A percentile compares a stretch with the other conserved stretches of the same genome.
Evolutionary conservation across 1,140 invertebrate species (phyloP).

Genomic region (Trypoxylus dichotomus): DNA sequence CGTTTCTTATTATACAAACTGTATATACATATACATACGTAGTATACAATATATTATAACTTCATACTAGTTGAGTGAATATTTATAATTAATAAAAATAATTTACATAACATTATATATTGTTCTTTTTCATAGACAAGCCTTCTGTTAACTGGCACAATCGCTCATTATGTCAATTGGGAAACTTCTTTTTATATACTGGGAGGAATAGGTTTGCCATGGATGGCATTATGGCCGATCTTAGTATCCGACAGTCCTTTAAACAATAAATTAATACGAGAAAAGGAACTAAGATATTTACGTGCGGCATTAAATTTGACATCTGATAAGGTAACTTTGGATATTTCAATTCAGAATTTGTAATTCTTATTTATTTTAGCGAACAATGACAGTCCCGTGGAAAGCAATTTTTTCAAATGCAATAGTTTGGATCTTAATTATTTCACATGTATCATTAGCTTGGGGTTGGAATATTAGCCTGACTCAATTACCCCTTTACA

Average conservation of each 20-base stretch:
- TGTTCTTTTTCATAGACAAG: constrained; percentile 57
- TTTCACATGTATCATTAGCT: constrained; percentile 79
- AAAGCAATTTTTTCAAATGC: constrained; percentile 69
- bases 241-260: constrained; percentile 73
- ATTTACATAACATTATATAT: no score
- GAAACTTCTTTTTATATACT: constrained; percentile 78
- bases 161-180: constrained; percentile 70
- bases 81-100: no score
- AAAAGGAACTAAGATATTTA: constrained; percentile 68
- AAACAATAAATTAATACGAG: constrained; percentile 73
- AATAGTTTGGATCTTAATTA: constrained; percentile 72
- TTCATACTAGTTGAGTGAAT: no score
- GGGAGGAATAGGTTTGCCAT: constrained; percentile 67
- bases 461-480: constrained; percentile 95
- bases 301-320: not conserved
- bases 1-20: no score
- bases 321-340: not conserved
- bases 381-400: constrained; percentile 60
- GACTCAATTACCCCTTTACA: constrained; percentile 89
- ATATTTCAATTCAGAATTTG: not conserved
- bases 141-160: constrained; percentile 69
- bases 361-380: constrained; percentile 40
- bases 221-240: constrained; percentile 70
- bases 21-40: no score
- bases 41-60: no score